These are phyloP conservation scores for Molanna angustata DNA, from an alignment of 2,888 invertebrate species.

Conservation along the genomic window DNA sequence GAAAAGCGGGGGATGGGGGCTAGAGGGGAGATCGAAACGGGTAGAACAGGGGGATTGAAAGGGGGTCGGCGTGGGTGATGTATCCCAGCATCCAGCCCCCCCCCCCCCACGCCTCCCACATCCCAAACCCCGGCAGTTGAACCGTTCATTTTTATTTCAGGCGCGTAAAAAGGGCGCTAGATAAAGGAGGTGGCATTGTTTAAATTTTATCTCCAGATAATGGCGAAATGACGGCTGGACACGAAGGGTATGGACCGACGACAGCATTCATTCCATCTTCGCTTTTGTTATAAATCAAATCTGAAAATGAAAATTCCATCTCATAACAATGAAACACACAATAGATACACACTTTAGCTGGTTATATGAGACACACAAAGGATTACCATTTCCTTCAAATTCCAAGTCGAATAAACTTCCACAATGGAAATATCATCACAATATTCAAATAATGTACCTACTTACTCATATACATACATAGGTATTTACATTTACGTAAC, in stretches of 20 bases:
- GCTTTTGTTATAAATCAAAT: too few species aligned
- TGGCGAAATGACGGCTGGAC: constrained; percentile 28
- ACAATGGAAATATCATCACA: too few species aligned
- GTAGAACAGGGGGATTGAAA: constrained; percentile 9
- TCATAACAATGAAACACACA: too few species aligned
- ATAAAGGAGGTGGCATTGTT: constrained; percentile 29
- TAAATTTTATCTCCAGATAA: constrained; percentile 31
- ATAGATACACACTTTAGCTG: too few species aligned
- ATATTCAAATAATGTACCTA: too few species aligned
- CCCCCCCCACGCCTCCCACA: constrained; percentile 12
- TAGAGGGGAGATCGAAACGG: constrained; percentile 6
- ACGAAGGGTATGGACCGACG: constrained; percentile 4
- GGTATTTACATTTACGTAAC: too few species aligned
- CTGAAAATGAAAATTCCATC: too few species aligned
- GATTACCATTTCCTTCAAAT: too few species aligned
- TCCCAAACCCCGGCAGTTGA: constrained; percentile 12
- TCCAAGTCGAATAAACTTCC: too few species aligned
- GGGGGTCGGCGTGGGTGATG: constrained; percentile 9
- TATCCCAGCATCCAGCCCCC: not conserved
- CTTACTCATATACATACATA: too few species aligned
- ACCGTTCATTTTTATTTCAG: constrained; percentile 31
- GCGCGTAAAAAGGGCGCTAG: constrained; percentile 29
- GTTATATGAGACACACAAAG: too few species aligned
- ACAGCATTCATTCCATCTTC: too few species aligned
- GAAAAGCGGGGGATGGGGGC: not conserved